Evolutionary conservation across 2,888 invertebrate species (phyloP), one percentile per base, ranked within the genome.

Genomic region (Julus scanicus): DNA sequence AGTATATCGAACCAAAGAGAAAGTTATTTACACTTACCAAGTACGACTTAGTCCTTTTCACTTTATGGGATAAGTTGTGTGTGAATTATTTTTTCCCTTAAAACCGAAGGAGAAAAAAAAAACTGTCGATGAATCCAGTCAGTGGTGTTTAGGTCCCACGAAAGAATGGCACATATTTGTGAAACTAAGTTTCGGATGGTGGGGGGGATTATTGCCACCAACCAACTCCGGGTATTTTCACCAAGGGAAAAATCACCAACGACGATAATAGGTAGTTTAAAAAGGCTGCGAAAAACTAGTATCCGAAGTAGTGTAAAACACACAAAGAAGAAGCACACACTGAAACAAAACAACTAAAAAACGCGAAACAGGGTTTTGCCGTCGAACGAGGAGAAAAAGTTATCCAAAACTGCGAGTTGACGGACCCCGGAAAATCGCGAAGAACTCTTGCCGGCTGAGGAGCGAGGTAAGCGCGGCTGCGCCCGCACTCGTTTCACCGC

Each of bases 381-480:
- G 44, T 44, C 44, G 44, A 44, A 44, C 15, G 29, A 20, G 8
- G 6, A 29, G 11, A 20, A 37, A 80, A 80, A 80, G 80, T 80
- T 80, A 80, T 80, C 80, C 80, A 80, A 80, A 80, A 29, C 29
- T 5, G 20, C 2, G 6, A 29, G 37, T 29, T 11, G 80, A 11
- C 37, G 80, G 80, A 6, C 37, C 80, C 80, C 29, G 80, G 13
- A 0, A 80, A 13, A 13, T 2, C 13, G 80, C 80, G 29, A 1
- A 29, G 44, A 29, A 80, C 13, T 13, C 4, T 2, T 29, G 80
- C 80, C 37, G 80, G 2, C 2, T 11, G 37, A 80, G 80, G 9
- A 80, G 80, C 80, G 80, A 80, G 80, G 37, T 37, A 80, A 29
- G 37, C 29, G 80, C 80, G 80, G 80, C 80, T 8, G 80, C 80